These are phyloP conservation scores for Neuroscelio doddi DNA, from an alignment of 2,888 invertebrate genomes.

Conservation along the genomic window DNA sequence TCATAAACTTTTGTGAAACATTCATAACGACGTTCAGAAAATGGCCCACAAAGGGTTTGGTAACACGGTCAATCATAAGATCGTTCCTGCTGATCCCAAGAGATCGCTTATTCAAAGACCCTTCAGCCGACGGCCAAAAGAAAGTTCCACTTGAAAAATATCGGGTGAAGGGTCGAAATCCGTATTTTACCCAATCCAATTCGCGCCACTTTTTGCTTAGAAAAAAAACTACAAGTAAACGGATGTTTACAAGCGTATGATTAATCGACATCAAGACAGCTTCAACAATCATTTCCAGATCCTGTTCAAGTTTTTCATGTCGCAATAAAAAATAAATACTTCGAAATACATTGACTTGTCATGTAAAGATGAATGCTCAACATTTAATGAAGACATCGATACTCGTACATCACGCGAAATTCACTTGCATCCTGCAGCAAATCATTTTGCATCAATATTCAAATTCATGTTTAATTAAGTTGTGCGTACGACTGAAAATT, in stretches of 20 bases:
- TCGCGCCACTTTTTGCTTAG: too few species aligned
- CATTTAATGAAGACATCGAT: too few species aligned
- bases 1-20: constrained; percentile 29
- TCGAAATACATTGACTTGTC: constrained; percentile 33
- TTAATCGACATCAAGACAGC: constrained; percentile 23
- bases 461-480: too few species aligned
- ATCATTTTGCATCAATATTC: too few species aligned
- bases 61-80: constrained; percentile 72
- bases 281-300: constrained; percentile 39
- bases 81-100: constrained; percentile 66
- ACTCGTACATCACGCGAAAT: too few species aligned
- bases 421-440: too few species aligned
- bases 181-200: constrained; percentile 66
- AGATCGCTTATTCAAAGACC: constrained; percentile 63
- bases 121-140: constrained; percentile 44
- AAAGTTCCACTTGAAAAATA: constrained; percentile 28
- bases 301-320: constrained; percentile 14
- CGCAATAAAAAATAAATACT: constrained; percentile 27
- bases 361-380: too few species aligned
- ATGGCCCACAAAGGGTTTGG: constrained; percentile 65
- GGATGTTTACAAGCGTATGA: constrained; percentile 42
- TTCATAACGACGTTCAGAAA: constrained; percentile 51
- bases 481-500: too few species aligned
- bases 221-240: too few species aligned
- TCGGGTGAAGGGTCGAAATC: constrained; percentile 61